Conservation (phyloP, 2,797 vertebrate species). For the Anabas testudineus region DNA sequence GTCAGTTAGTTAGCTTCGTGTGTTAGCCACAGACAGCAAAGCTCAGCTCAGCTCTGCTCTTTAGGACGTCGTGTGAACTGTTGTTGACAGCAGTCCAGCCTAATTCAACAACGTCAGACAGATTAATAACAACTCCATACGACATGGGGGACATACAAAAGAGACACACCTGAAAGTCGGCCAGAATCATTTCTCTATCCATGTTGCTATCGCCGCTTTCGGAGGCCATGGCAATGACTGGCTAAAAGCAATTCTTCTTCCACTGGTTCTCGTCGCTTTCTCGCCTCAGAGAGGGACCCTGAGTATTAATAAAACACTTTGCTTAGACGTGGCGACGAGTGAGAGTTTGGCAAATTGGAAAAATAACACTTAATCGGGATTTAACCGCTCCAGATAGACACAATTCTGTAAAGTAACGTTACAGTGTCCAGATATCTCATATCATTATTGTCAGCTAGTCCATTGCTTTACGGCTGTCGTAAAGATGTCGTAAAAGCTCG, state of each 20-base stretch:
- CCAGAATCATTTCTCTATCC: slow-evolving; percentile 99
- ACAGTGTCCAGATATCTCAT: slow-evolving; percentile 78
- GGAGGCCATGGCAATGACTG: slow-evolving; percentile 96
- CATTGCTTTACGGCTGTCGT: slow-evolving; percentile 81
- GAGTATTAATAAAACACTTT: slow-evolving; percentile 43
- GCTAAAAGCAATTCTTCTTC: slow-evolving; percentile 81
- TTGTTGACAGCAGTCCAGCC: slow-evolving; percentile 27
- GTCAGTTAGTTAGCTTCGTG: slow-evolving; percentile 68
- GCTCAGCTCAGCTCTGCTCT: slow-evolving; percentile 49
- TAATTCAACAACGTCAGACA: slow-evolving; percentile 9
- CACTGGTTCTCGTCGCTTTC: slow-evolving; percentile 73
- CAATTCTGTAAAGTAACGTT: slow-evolving; percentile 66
- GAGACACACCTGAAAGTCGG: slow-evolving; percentile 96
- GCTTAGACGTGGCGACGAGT: slow-evolving; percentile 34
- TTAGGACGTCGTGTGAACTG: slow-evolving; percentile 38
- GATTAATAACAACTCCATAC: too few relatives aligned
- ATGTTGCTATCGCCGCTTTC: slow-evolving; percentile 89
- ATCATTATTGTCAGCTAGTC: slow-evolving; percentile 77
- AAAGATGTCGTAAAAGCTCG: slow-evolving; percentile 68
- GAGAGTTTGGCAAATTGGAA: slow-evolving; percentile 36
- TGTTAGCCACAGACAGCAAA: slow-evolving; percentile 60
- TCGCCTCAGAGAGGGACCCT: slow-evolving; percentile 70
- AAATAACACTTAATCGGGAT: slow-evolving; percentile 47
- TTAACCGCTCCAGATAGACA: slow-evolving; percentile 50
- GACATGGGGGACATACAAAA: background rate